phyloP scores from a whole-genome alignment of 92 coral and sea anemone species.

The Parazoanthus swiftii region DNA sequence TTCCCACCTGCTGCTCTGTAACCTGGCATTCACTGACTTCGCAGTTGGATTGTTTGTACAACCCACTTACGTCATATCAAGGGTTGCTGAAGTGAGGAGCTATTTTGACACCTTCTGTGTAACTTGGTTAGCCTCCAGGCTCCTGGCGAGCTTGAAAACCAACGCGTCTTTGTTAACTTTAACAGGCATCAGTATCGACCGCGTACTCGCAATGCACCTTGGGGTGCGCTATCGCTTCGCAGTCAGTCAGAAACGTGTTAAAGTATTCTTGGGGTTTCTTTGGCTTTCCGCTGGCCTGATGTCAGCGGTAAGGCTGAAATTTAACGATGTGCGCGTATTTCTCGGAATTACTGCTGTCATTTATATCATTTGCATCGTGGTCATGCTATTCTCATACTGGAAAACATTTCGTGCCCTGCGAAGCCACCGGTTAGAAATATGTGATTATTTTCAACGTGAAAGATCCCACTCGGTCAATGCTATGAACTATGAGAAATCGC shows the following conservation, averaged over 20 bases:
- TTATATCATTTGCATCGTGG: slow-evolving; percentile 42
- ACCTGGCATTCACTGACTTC: slow-evolving; percentile 53
- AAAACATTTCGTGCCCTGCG: slow-evolving; percentile 49
- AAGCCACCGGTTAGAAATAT: slow-evolving; percentile 26
- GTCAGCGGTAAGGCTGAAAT: slow-evolving; percentile 55
- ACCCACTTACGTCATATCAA: slow-evolving; percentile 53
- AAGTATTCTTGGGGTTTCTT: slow-evolving; percentile 2
- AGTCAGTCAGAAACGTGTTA: slow-evolving; percentile 37
- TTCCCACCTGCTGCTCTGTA: slow-evolving; percentile 52
- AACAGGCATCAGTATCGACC: slow-evolving; percentile 57
- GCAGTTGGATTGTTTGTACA: slow-evolving; percentile 60
- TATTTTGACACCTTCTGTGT: slow-evolving; percentile 45
- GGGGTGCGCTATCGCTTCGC: slow-evolving; percentile 49
- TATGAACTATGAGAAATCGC: slow-evolving; percentile 42
- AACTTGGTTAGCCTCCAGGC: slow-evolving; percentile 51
- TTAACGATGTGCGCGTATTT: slow-evolving; percentile 41
- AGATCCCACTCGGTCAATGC: slow-evolving; percentile 39
- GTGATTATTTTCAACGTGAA: slow-evolving; percentile 38
- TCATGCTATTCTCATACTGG: slow-evolving; percentile 43
- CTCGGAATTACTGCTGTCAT: slow-evolving; percentile 40
- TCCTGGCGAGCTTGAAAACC: slow-evolving; percentile 52
- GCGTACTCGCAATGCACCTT: slow-evolving; percentile 55
- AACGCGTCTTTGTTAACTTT: slow-evolving; percentile 50
- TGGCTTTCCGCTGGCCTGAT: slow-evolving; percentile 44
- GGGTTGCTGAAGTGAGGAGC: slow-evolving; percentile 33